Base-by-base conservation (phyloP, 2,888 invertebrate genomes). In the Gymnoscelis rufifasciata region DNA sequence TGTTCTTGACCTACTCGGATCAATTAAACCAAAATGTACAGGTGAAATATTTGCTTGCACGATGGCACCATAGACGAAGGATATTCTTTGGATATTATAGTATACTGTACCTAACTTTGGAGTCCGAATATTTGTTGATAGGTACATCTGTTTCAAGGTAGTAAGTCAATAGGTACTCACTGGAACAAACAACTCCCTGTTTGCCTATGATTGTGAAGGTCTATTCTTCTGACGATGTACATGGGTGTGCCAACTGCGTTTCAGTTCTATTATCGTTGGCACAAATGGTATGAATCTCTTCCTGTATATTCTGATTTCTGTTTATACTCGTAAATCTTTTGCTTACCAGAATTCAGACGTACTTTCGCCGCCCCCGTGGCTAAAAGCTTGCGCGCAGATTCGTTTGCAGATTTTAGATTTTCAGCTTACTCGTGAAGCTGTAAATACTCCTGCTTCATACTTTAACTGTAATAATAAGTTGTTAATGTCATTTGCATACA, bases 401-500 rank as follows among this genome's bases (percentile, higher is more conserved):
- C 19, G 19, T 19, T 5, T 38, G 31, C 26, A 23, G 15, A 12
- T 14, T 28, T 15, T 26, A 37, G 14, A n/a, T 35, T 13, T 36
- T 13, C 14, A 14, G 13, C n/a, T 13, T 31, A n/a, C 14, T n/a
- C n/a, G n/a, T n/a, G n/a, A n/a, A n/a, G n/a, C n/a, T n/a, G n/a
- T n/a, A n/a, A n/a, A n/a, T n/a, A n/a, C n/a, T n/a, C n/a, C n/a
- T n/a, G n/a, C n/a, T n/a, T n/a, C n/a, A n/a, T n/a, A n/a, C n/a
- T n/a, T n/a, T n/a, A n/a, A n/a, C n/a, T n/a, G n/a, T n/a, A n/a
- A n/a, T n/a, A n/a, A n/a, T n/a, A 26, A 38, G 37, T 45, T 23
- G 13, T 55, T 58, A 62, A 62, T 55, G 51, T 60, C 59, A 59
- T 59, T 19, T 15, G n/a, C n/a, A 7, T 7, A 23, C 10, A 57